phyloP scores from a whole-genome alignment of 1,140 invertebrate species.

The Melipona quadrifasciata region DNA sequence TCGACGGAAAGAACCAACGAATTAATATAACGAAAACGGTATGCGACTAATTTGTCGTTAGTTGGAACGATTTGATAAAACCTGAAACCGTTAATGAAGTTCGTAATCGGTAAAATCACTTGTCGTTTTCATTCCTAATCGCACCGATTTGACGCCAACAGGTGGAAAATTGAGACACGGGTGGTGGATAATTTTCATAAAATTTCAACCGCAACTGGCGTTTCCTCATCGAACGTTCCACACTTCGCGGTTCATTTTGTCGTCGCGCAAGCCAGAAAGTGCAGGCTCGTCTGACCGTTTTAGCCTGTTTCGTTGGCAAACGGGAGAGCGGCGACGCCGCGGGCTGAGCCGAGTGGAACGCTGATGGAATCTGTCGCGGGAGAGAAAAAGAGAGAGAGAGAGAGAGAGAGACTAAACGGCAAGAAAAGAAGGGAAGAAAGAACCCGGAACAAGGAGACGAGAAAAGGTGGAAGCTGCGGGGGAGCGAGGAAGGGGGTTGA shows the following conservation, averaged over 20 bases:
- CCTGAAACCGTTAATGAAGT: too few relatives aligned
- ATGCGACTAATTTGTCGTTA: too few relatives aligned
- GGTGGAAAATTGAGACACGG: too few relatives aligned
- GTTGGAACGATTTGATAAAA: too few relatives aligned
- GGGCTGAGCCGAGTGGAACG: conserved; percentile 37
- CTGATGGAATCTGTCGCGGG: conserved; percentile 54
- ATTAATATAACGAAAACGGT: too few relatives aligned
- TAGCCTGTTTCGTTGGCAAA: conserved; percentile 8
- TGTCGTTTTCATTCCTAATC: too few relatives aligned
- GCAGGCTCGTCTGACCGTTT: conserved; percentile 19
- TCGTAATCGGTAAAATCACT: too few relatives aligned
- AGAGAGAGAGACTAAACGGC: conserved; percentile 49
- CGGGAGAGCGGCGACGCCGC: conserved; percentile 32
- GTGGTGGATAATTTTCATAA: too few relatives aligned
- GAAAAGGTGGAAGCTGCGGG: background rate
- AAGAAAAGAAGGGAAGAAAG: background rate
- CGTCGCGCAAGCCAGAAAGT: background rate
- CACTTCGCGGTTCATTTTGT: background rate
- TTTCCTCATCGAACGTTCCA: background rate
- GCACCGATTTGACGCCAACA: too few relatives aligned
- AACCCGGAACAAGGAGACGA: conserved; percentile 16
- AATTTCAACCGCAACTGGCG: too few relatives aligned
- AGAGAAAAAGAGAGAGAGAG: background rate
- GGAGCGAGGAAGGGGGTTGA: background rate
- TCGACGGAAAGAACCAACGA: too few relatives aligned